phyloP scores from a whole-genome alignment of 2,797 vertebrate species.

The Xenopus petersii region DNA sequence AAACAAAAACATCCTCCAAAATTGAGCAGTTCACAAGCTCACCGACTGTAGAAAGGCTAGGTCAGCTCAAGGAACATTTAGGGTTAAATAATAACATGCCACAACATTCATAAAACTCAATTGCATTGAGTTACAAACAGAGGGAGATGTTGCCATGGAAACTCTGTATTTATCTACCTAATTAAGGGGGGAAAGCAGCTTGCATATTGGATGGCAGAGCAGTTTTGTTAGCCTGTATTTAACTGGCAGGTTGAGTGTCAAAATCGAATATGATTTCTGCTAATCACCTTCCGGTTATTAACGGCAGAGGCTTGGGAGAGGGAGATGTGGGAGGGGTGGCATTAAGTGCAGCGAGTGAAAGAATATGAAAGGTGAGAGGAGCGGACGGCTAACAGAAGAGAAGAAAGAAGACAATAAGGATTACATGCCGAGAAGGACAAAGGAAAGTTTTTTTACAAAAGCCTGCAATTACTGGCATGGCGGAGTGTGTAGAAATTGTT shows the following conservation, averaged over 20 bases:
- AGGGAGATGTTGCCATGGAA: constrained; percentile 61
- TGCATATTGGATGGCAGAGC: constrained; percentile 66
- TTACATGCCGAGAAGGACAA: not conserved
- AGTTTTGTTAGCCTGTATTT: constrained; percentile 67
- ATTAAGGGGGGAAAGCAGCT: constrained; percentile 64
- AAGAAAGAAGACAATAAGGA: constrained; percentile 13
- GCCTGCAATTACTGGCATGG: not conserved
- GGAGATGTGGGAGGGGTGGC: constrained; percentile 14
- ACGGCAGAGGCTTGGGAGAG: constrained; percentile 19
- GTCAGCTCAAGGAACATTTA: not conserved
- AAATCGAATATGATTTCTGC: constrained; percentile 63
- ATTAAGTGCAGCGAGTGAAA: constrained; percentile 34
- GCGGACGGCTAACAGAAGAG: not conserved
- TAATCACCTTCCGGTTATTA: constrained; percentile 64
- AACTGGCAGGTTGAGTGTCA: constrained; percentile 63
- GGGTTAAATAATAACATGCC: constrained; percentile 48
- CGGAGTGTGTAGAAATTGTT: too few relatives aligned
- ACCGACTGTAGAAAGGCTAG: not conserved
- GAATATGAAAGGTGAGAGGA: not conserved
- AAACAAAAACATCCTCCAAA: too few relatives aligned
- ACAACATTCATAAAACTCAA: constrained; percentile 57
- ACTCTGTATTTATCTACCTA: constrained; percentile 68
- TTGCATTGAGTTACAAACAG: constrained; percentile 63
- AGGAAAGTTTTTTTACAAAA: constrained; percentile 31
- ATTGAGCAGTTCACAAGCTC: too few relatives aligned